phyloP scores from a whole-genome alignment of 2,797 vertebrate species.

The Cottoperca gobio region DNA sequence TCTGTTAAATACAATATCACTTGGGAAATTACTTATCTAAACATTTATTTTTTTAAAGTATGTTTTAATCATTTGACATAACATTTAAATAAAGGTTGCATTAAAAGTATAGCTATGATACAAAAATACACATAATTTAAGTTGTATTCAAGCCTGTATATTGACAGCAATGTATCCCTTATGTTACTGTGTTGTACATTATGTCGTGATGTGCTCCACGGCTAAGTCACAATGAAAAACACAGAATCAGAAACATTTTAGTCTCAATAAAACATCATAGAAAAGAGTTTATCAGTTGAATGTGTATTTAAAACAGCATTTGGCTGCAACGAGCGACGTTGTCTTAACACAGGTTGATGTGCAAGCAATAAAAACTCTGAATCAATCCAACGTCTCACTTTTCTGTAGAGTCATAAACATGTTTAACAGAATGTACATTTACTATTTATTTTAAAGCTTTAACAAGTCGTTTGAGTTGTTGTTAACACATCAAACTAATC shows the following conservation, averaged over 20 bases:
- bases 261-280: neutral
- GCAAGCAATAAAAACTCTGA: slow-evolving; percentile 6
- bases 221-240: neutral
- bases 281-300: slow-evolving; percentile 2
- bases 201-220: neutral
- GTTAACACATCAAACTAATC: neutral
- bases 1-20: neutral
- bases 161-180: neutral
- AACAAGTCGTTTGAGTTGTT: neutral
- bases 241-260: slow-evolving; percentile 5
- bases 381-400: neutral
- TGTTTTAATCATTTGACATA: neutral
- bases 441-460: neutral
- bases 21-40: neutral
- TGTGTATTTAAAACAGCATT: slow-evolving; percentile 7
- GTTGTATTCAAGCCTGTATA: slow-evolving; percentile 1
- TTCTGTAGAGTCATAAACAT: neutral
- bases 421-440: neutral
- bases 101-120: neutral
- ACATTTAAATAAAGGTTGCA: neutral
- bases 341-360: neutral
- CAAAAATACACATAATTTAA: slow-evolving; percentile 3
- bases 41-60: neutral
- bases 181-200: neutral
- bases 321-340: neutral